These are phyloP conservation scores for Lithobates pipiens DNA, from an alignment of 2,797 vertebrate species.

Conservation along the genomic window DNA sequence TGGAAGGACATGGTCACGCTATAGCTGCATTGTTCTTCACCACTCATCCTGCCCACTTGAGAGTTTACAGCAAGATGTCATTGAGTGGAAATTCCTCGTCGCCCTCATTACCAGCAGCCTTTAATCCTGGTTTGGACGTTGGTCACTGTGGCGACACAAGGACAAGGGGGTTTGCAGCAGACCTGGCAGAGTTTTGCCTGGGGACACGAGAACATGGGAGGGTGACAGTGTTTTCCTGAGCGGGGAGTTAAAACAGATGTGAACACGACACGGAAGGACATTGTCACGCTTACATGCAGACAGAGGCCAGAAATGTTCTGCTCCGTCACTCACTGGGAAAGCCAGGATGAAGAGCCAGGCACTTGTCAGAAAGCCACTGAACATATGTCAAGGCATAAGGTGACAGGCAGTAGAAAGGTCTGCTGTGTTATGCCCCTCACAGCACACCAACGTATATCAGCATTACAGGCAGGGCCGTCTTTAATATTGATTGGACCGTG, in stretches of 20 bases:
- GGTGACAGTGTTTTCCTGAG: conserved; percentile 24
- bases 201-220: neutral
- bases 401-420: too few relatives aligned
- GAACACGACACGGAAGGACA: neutral
- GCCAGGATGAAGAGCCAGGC: neutral
- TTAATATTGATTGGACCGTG: too few relatives aligned
- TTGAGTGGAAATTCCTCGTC: conserved; percentile 46
- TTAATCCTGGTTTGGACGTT: conserved; percentile 16
- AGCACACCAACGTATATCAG: too few relatives aligned
- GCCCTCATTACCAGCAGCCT: neutral
- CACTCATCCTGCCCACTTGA: neutral
- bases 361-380: neutral
- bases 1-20: neutral
- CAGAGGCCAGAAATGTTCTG: neutral
- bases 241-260: conserved; percentile 19
- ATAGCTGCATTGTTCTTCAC: neutral
- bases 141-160: neutral
- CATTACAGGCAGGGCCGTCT: too few relatives aligned
- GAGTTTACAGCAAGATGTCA: neutral
- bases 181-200: neutral
- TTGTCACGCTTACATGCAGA: neutral
- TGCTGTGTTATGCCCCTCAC: too few relatives aligned
- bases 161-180: neutral
- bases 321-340: neutral
- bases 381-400: too few relatives aligned